Evolutionary conservation across 2,113 vertebrate species (phyloP).

Genomic region (Pterocles orientalis): DNA sequence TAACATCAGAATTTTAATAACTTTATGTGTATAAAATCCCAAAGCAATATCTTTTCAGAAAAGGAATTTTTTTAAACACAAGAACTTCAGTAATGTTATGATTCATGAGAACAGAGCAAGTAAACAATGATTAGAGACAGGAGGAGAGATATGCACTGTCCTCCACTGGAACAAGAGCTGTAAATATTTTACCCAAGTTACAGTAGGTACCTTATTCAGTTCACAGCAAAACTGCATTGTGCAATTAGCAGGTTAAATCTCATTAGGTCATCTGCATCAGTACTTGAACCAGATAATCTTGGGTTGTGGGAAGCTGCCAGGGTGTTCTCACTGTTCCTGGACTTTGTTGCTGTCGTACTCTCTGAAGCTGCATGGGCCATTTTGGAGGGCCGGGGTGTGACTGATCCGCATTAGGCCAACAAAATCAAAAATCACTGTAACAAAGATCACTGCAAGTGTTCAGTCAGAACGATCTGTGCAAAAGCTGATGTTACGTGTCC

Average conservation of each 20-base stretch:
- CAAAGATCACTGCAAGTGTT: background rate
- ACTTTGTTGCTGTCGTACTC: background rate
- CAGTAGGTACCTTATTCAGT: background rate
- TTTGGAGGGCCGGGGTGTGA: background rate
- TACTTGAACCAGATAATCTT: background rate
- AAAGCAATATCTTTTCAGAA: background rate
- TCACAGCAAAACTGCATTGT: background rate
- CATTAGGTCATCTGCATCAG: background rate
- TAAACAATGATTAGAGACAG: background rate
- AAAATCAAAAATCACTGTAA: background rate
- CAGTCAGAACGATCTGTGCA: background rate
- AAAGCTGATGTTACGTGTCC: background rate
- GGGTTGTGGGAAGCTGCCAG: background rate
- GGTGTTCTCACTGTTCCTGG: background rate
- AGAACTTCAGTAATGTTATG: background rate
- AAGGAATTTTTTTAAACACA: background rate
- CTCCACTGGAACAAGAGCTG: background rate
- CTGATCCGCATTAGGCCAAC: background rate
- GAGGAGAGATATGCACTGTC: background rate
- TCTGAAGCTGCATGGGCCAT: fast-evolving
- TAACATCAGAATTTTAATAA: background rate
- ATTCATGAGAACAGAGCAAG: background rate
- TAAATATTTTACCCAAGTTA: background rate
- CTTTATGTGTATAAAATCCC: background rate
- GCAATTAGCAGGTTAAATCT: background rate